Evolutionary conservation across 2,113 vertebrate species (phyloP).

Genomic region (Pachycephala philippinensis): DNA sequence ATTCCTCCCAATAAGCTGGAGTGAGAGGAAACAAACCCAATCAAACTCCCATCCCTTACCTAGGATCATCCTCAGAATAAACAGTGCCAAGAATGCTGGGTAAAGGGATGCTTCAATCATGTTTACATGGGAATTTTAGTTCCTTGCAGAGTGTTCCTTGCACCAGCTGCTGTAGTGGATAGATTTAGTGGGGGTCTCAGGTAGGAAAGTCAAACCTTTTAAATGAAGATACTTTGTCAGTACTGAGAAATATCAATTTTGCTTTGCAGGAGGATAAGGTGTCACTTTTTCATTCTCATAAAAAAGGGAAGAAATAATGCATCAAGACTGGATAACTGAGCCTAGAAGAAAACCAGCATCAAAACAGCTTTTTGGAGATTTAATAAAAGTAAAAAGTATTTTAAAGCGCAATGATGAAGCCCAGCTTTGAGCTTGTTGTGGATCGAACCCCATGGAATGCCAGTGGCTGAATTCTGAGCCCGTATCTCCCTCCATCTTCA

Average conservation of each 20-base stretch:
- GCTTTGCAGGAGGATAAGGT: not conserved
- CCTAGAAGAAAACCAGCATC: not conserved
- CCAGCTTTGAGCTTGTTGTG: not conserved
- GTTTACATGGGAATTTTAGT: not conserved
- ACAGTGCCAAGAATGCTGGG: not conserved
- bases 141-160: not conserved
- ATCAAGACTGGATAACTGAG: not conserved
- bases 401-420: not conserved
- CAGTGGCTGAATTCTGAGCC: not conserved
- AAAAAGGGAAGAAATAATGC: not conserved
- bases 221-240: constrained; percentile 41
- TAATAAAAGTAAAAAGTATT: not conserved
- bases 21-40: not conserved
- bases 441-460: not conserved
- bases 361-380: not conserved
- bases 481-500: not conserved
- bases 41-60: not conserved
- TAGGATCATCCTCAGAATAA: not conserved
- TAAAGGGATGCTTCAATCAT: not conserved
- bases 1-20: not conserved
- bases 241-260: constrained; percentile 28
- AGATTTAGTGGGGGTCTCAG: constrained; percentile 29
- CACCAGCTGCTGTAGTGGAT: not conserved
- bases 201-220: constrained; percentile 47
- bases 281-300: not conserved